Evolutionary conservation across 2,113 vertebrate genomes (phyloP).

Genomic region (Dicerorhinus sumatrensis): DNA sequence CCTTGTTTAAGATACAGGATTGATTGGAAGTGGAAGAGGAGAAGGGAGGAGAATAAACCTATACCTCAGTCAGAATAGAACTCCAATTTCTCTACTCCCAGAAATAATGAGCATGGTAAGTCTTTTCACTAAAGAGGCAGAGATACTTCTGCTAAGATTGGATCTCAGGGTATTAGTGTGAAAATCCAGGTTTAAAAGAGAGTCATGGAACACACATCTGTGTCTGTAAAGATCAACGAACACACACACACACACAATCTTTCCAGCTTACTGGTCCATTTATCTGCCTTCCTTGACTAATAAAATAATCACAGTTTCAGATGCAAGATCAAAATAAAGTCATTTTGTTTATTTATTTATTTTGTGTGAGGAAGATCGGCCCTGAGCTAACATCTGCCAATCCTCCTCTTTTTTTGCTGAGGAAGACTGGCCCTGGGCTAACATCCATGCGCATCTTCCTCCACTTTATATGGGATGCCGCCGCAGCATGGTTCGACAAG

Average conservation of each 20-base stretch:
- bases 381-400: no score
- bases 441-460: no score
- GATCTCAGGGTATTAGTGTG: background rate
- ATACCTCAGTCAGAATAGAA: background rate
- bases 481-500: no score
- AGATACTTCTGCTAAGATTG: background rate
- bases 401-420: no score
- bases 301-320: background rate
- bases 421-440: no score
- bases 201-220: background rate
- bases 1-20: background rate
- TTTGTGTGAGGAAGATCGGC: no score
- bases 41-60: background rate
- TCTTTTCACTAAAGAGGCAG: background rate
- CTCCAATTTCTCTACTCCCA: background rate
- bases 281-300: background rate
- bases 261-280: constrained; percentile 24
- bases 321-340: constrained; percentile 33
- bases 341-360: background rate
- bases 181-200: constrained; percentile 30
- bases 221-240: background rate
- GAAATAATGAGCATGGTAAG: background rate
- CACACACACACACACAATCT: background rate
- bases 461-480: no score
- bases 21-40: background rate